phyloP scores from a whole-genome alignment of 2,797 vertebrate species.

The Psittacula echo region DNA sequence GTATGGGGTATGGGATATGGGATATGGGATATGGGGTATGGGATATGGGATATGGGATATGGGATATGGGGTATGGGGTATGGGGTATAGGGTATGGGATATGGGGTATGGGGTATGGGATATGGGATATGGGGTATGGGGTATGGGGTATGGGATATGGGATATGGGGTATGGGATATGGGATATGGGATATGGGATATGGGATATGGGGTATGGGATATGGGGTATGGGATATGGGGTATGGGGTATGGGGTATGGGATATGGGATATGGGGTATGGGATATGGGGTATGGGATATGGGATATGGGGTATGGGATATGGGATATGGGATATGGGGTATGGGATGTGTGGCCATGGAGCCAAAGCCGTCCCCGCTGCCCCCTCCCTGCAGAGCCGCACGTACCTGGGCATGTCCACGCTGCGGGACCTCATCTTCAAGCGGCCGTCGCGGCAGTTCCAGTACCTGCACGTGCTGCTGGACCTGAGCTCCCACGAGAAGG shows the following conservation, averaged over 20 bases:
- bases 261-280: too few relatives aligned
- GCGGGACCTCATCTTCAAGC: conserved; percentile 91
- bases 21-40: too few relatives aligned
- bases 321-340: too few relatives aligned
- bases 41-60: too few relatives aligned
- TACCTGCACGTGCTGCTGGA: conserved; percentile 94
- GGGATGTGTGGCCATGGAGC: too few relatives aligned
- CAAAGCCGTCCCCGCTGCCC: neutral
- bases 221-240: conserved; percentile 57
- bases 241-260: conserved; percentile 69
- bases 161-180: conserved; percentile 43
- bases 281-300: conserved; percentile 67
- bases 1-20: too few relatives aligned
- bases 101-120: conserved; percentile 47
- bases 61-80: too few relatives aligned
- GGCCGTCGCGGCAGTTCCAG: conserved; percentile 92
- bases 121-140: too few relatives aligned
- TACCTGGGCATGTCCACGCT: conserved; percentile 95
- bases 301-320: conserved; percentile 43
- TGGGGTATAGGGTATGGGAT: too few relatives aligned
- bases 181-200: conserved; percentile 43
- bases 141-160: conserved; percentile 67
- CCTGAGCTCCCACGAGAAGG: conserved; percentile 95
- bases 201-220: too few relatives aligned
- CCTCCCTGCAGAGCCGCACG: conserved; percentile 84